A percentile compares a stretch with the other conserved stretches of the same genome.
These are phyloP conservation scores for Aphelocoma coerulescens DNA, from an alignment of 2,113 vertebrate genomes.

Conservation along the genomic window DNA sequence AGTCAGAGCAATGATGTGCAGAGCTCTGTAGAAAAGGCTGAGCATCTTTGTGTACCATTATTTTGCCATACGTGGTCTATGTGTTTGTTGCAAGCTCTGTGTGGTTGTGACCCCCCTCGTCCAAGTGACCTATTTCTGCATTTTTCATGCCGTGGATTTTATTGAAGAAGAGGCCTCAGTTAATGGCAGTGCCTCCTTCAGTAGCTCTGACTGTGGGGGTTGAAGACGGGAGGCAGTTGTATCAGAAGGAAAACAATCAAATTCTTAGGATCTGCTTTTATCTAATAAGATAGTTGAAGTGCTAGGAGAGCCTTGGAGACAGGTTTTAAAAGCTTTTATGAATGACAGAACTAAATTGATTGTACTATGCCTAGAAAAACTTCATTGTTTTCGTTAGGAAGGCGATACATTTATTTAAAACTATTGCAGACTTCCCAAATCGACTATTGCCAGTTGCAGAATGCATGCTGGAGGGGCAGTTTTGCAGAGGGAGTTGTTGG, in stretches of 20 bases:
- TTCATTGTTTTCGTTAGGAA: background rate
- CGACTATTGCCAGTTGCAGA: fast-evolving
- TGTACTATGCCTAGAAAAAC: background rate
- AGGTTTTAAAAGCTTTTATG: background rate
- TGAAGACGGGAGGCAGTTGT: background rate
- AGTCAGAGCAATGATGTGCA: background rate
- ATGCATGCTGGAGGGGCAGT: background rate
- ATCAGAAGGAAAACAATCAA: background rate
- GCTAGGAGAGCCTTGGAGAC: background rate
- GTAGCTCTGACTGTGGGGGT: background rate
- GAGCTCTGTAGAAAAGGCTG: background rate
- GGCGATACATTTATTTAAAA: background rate
- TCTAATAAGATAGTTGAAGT: background rate
- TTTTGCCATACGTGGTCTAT: fast-evolving
- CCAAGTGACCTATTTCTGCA: background rate
- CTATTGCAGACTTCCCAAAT: background rate
- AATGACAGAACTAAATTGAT: background rate
- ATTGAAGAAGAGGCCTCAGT: background rate
- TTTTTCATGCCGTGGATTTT: background rate
- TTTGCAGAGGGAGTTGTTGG: background rate
- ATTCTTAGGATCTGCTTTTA: background rate
- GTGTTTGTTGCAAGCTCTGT: background rate
- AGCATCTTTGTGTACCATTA: fast-evolving
- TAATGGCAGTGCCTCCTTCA: background rate
- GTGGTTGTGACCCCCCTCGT: background rate